Evolutionary conservation across 2,797 vertebrate species (phyloP).

Genomic region (Pseudochirops corinnae): DNA sequence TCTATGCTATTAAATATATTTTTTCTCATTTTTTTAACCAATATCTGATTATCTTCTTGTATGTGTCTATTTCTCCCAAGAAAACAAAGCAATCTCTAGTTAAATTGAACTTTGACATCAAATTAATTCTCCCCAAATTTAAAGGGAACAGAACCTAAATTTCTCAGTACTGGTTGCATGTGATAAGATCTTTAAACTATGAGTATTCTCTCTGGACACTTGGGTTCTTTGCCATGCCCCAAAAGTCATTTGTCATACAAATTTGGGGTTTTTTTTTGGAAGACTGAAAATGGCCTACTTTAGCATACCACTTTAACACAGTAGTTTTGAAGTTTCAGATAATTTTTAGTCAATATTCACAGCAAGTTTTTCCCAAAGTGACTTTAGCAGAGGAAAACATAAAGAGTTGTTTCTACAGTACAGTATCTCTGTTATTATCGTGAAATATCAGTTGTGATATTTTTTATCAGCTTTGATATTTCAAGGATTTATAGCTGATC

Average conservation of each 20-base stretch:
- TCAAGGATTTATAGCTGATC: conserved; percentile 70
- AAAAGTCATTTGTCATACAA: neutral
- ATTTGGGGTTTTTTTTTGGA: conserved; percentile 65
- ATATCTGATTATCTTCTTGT: neutral
- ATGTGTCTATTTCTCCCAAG: neutral
- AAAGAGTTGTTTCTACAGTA: conserved; percentile 37
- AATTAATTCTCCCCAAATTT: neutral
- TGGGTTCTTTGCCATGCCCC: neutral
- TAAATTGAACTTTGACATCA: neutral
- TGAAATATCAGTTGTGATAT: conserved; percentile 75
- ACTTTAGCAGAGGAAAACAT: conserved; percentile 47
- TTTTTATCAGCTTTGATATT: conserved; percentile 68
- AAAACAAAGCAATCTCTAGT: neutral
- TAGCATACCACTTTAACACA: neutral
- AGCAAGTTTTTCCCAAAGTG: conserved; percentile 30
- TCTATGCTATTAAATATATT: neutral
- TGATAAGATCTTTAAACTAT: neutral
- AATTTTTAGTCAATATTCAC: conserved; percentile 54
- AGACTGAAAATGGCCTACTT: neutral
- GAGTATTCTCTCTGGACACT: neutral
- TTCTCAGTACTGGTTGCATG: neutral
- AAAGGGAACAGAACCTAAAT: neutral
- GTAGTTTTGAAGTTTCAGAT: neutral
- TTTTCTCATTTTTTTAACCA: neutral
- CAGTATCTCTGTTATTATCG: conserved; percentile 65